These are phyloP conservation scores for Meliscaeva auricollis DNA, from an alignment of 2,888 invertebrate genomes.

Conservation along the genomic window DNA sequence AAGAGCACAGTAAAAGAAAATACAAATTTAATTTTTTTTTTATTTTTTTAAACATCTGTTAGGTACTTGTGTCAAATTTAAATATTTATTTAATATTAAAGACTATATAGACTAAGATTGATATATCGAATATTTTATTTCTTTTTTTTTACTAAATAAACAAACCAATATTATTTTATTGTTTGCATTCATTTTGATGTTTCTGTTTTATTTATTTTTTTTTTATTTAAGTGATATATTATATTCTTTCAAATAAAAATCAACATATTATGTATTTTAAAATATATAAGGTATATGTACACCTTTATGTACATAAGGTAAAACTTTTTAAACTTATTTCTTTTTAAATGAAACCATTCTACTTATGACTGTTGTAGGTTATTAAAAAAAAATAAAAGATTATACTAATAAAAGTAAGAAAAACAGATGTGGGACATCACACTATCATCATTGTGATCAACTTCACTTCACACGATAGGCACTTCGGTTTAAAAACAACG, in stretches of 20 bases:
- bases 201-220: slow-evolving; percentile 34
- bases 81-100: slow-evolving; percentile 43
- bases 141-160: slow-evolving; percentile 32
- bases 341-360: slow-evolving; percentile 48
- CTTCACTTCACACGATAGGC: slow-evolving; percentile 66
- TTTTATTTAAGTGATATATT: slow-evolving; percentile 20
- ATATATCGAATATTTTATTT: slow-evolving; percentile 33
- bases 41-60: slow-evolving; percentile 52
- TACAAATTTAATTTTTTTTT: slow-evolving; percentile 30
- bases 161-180: slow-evolving; percentile 8
- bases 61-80: slow-evolving; percentile 69
- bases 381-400: slow-evolving; percentile 20
- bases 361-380: slow-evolving; percentile 42
- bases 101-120: slow-evolving; percentile 50
- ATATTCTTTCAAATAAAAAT: slow-evolving; percentile 39
- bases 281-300: slow-evolving; percentile 41
- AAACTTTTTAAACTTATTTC: slow-evolving; percentile 31
- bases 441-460: slow-evolving; percentile 54
- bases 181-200: slow-evolving; percentile 26
- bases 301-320: slow-evolving; percentile 50
- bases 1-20: slow-evolving; percentile 22
- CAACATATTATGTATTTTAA: slow-evolving; percentile 17
- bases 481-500: slow-evolving; percentile 64
- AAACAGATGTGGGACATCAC: slow-evolving; percentile 48
- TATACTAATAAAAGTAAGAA: slow-evolving; percentile 28